Base-by-base conservation (phyloP, 2,113 vertebrate genomes). In the Microcebus tavaratra region DNA sequence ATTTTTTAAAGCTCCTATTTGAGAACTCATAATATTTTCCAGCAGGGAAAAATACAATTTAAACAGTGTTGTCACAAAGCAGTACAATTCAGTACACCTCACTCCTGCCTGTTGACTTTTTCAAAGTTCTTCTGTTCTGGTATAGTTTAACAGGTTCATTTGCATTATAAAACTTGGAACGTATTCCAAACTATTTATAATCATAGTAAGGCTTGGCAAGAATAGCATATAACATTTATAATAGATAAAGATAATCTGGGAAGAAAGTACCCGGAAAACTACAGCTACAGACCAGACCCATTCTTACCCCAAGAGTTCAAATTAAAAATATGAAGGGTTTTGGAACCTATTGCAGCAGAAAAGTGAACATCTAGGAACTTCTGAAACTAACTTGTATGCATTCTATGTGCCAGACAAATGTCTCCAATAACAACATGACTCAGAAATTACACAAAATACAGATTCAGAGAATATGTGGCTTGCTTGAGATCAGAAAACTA, bases 151-250 rank as follows among this genome's bases (percentile, higher is more conserved):
- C 14, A 70, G n/a, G 45, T 75, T 81, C 34, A 97, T 95, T 85
- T 97, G 55, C 91, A 88, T 97, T 81, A 92, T 65, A 94, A 96
- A 94, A 96, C 21, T 89, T 83, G 87, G 88, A 96, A 94, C 53
- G 83, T 73, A 95, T 96, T 97, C 94, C 48, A 88, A 94, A 90
- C 78, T 79, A 50, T 90, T 94, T 88, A 92, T 97, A 88, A 96
- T 76, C 85, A 92, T 34, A 81, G 34, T n/a, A 13, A 96, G 48
- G 29, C 48, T 95, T 94, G 63, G 53, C 84, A 94, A 96, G 96
- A 27, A 80, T 36, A 75, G 29, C 21, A 86, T 27, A 31, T 57
- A 79, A 72, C 50, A 83, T 91, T 88, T 88, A 23, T 27, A 97
- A 82, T 15, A 97, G 73, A 91, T 45, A 96, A 5, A 88, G 72